Percentiles rank a stretch among this genome's conserved stretches.
Evolutionary conservation across 2,797 vertebrate genomes (phyloP).

Genomic region (Natrix natrix): DNA sequence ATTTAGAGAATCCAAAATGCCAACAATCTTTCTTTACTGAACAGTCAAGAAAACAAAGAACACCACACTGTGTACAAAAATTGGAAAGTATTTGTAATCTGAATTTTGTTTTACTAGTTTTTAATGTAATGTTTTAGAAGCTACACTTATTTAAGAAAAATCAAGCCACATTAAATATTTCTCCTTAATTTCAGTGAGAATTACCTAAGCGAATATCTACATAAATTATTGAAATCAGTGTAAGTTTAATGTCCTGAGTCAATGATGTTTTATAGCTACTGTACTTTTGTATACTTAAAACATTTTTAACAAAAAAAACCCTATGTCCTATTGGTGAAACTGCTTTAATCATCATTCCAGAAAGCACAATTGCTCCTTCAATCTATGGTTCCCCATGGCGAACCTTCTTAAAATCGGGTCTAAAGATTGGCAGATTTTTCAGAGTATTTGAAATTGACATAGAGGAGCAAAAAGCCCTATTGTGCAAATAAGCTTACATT

Average conservation of each 20-base stretch:
- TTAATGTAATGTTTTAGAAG: neutral
- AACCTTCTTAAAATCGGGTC: neutral
- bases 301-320: neutral
- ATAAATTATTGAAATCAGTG: neutral
- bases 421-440: neutral
- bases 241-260: neutral
- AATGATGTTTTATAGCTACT: neutral
- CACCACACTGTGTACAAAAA: neutral
- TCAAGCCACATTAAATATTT: neutral
- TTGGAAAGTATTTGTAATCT: neutral
- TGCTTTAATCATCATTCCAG: neutral
- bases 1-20: neutral
- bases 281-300: neutral
- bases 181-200: neutral
- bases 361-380: neutral
- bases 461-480: neutral
- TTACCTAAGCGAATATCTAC: neutral
- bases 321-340: neutral
- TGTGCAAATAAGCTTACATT: neutral
- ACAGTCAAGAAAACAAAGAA: neutral
- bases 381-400: neutral
- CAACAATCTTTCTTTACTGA: neutral
- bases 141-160: neutral
- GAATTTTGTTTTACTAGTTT: neutral
- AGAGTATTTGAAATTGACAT: neutral